A percentile compares a stretch with the other conserved stretches of the same genome.
Evolutionary conservation across 2,797 vertebrate species (phyloP).

Genomic region (Rhinophrynus dorsalis): DNA sequence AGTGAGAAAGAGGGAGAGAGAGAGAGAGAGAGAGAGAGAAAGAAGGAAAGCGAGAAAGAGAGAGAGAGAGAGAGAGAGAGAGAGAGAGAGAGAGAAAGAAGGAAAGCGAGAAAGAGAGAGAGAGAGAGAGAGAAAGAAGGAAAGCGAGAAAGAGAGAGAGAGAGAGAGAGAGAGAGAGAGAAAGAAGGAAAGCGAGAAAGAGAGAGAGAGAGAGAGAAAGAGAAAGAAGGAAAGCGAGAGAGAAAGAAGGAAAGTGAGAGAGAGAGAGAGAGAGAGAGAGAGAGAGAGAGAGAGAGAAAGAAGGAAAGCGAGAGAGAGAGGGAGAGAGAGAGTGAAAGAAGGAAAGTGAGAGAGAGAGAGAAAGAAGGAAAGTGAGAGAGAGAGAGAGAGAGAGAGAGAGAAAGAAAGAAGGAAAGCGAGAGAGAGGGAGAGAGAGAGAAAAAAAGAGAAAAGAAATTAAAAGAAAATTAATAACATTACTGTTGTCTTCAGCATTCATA

Average conservation of each 20-base stretch:
- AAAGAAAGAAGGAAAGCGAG: background rate
- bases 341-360: too few relatives aligned
- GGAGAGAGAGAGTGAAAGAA: too few relatives aligned
- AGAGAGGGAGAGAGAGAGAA: background rate
- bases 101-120: too few relatives aligned
- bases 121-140: too few relatives aligned
- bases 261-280: background rate
- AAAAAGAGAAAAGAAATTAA: too few relatives aligned
- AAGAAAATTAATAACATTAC: too few relatives aligned
- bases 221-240: background rate
- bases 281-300: background rate
- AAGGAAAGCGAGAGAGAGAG: background rate
- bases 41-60: background rate
- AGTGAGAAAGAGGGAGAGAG: background rate
- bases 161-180: too few relatives aligned
- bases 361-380: too few relatives aligned
- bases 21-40: background rate
- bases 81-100: background rate
- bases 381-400: too few relatives aligned
- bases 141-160: too few relatives aligned
- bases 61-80: background rate
- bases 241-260: background rate
- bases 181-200: background rate
- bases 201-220: background rate
- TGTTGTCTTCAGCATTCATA: too few relatives aligned